These are phyloP conservation scores for Dendropsophus ebraccatus DNA, from an alignment of 2,113 vertebrate genomes.

Conservation along the genomic window DNA sequence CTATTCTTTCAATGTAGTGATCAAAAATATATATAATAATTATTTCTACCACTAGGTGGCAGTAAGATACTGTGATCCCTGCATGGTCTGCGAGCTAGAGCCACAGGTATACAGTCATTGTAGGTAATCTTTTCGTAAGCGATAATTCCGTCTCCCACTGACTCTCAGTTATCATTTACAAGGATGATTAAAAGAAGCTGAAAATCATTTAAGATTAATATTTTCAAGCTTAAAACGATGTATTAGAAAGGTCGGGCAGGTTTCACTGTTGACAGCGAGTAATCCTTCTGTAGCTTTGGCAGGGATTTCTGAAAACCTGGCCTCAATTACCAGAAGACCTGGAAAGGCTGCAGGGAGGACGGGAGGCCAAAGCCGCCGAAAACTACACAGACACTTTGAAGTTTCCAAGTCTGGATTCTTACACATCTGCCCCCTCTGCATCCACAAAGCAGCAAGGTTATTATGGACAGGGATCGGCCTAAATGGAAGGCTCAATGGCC, in stretches of 20 bases:
- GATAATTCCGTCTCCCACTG: background rate
- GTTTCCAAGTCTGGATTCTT: background rate
- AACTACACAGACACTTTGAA: background rate
- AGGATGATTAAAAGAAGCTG: background rate
- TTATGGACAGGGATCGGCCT: background rate
- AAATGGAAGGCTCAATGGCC: too few species aligned
- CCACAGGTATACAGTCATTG: background rate
- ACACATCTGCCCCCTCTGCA: background rate
- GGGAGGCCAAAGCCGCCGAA: background rate
- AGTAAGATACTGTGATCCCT: background rate
- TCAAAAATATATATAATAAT: too few species aligned
- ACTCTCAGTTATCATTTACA: background rate
- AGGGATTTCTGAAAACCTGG: background rate
- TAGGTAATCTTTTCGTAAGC: background rate
- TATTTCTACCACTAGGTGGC: conserved; percentile 34
- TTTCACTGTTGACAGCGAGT: background rate
- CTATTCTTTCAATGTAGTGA: background rate
- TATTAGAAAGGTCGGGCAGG: background rate
- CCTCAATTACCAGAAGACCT: background rate
- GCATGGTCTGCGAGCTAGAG: background rate
- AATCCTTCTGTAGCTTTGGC: background rate
- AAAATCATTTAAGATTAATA: background rate
- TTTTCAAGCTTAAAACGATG: background rate
- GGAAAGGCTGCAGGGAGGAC: background rate
- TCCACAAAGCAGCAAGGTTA: background rate